Evolutionary conservation across 2,113 vertebrate genomes (phyloP), one percentile per base, ranked within the genome.

Genomic region (Callocephalon fimbriatum): DNA sequence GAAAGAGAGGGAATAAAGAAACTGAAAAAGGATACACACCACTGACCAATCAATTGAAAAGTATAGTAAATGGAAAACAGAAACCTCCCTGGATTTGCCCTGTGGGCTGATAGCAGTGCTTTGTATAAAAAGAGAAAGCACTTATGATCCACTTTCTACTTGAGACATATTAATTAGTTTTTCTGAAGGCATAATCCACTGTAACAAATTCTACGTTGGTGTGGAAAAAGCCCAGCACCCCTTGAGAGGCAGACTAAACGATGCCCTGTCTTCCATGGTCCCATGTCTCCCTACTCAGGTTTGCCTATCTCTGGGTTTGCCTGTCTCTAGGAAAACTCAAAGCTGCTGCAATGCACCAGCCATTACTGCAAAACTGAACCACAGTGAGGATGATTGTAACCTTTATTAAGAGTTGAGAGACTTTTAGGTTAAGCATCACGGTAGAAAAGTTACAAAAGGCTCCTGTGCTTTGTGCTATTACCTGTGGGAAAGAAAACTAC

Each of bases 31-130:
- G 93, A 96, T 88, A 94, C 93, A 96, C 90, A 88, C 45, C 93
- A 88, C 88, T 96, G 93, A 86, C 95, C 90, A 95, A 92, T 93
- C 88, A 97, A 96, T 95, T 74, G 85, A 89, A 95, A 96, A 94
- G 31, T 85, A 82, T 0, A 0, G 93, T 87, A 96, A 97, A 95
- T 96, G 86, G 92, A 95, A 97, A 95, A 78, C 86, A 97, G 88
- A 97, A 97, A 63, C 77, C 95, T 96, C 94, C 73, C 73, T 81
- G 88, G 95, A 88, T 92, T 96, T 95, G 88, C 44, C 88, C 86
- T 62, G 65, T 84, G 80, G 91, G 76, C 88, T 92, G 95, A 78
- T 10, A 87, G 88, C 86, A 58, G 79, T 72, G 66, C 88, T 97
- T 91, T 95, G 73, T 95, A 61, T 45, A 78, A 82, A 91, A 91